phyloP scores from a whole-genome alignment of 2,888 invertebrate species.

The Agonopterix subpropinquella region DNA sequence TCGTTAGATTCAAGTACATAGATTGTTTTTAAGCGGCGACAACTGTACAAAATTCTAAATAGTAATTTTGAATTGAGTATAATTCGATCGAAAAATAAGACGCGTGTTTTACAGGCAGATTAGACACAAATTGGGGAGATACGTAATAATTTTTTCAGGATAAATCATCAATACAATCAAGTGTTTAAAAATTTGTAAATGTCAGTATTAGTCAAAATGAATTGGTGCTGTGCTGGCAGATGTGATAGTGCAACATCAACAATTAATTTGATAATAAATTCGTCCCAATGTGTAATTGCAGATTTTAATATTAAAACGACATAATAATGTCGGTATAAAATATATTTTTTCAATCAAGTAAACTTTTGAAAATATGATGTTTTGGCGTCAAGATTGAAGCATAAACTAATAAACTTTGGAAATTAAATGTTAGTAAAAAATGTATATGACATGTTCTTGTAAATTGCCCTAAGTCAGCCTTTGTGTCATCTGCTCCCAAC shows the following conservation, averaged over 20 bases:
- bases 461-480: neutral
- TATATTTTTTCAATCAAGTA: too few relatives aligned
- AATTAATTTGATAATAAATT: neutral
- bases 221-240: constrained; percentile 1
- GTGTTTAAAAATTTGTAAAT: neutral
- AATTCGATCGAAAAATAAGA: neutral
- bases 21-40: neutral
- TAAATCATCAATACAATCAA: too few relatives aligned
- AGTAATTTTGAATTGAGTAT: neutral
- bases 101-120: neutral
- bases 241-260: constrained; percentile 1
- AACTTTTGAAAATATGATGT: too few relatives aligned
- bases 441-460: neutral
- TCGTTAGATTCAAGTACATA: neutral
- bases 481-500: neutral
- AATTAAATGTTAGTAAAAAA: neutral
- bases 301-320: too few relatives aligned
- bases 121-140: neutral
- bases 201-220: neutral
- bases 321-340: too few relatives aligned
- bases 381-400: too few relatives aligned
- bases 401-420: too few relatives aligned
- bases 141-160: neutral
- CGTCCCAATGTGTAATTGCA: neutral
- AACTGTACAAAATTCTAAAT: constrained; percentile 5